Evolutionary conservation across 2,888 invertebrate genomes (phyloP).

Genomic region (Sminthurides aquaticus): DNA sequence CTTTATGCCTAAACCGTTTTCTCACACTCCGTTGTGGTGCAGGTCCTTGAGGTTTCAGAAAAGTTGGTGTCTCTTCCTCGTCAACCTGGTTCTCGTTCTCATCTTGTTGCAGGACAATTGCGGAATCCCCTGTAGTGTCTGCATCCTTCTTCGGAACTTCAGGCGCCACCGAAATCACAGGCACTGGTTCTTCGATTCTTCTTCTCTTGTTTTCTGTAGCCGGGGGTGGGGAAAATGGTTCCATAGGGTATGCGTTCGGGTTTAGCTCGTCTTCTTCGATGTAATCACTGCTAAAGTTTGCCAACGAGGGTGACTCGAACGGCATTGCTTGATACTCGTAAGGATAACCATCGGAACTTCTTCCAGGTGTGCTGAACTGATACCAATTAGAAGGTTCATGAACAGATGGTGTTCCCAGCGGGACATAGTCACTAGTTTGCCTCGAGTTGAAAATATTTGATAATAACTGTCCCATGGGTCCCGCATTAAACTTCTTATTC

Average conservation of each 20-base stretch:
- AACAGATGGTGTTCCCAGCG: slow-evolving; percentile 23
- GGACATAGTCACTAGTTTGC: slow-evolving; percentile 37
- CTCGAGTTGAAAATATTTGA: background rate
- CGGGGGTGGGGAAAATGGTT: slow-evolving; percentile 42
- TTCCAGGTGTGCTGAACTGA: slow-evolving; percentile 30
- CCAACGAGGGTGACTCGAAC: slow-evolving; percentile 37
- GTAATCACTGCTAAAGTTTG: slow-evolving; percentile 29
- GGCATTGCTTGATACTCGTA: slow-evolving; percentile 28
- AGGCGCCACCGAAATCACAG: background rate
- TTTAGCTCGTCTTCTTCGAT: slow-evolving; percentile 26
- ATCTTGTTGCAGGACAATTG: background rate
- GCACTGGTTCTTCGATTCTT: too few species aligned
- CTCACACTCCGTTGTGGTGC: background rate
- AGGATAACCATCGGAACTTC: slow-evolving; percentile 27
- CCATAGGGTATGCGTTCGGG: slow-evolving; percentile 18
- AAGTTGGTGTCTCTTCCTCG: too few species aligned
- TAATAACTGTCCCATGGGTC: background rate
- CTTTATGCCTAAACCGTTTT: slow-evolving; percentile 28
- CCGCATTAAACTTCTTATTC: slow-evolving; percentile 6
- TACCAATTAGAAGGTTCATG: slow-evolving; percentile 13
- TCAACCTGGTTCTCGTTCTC: background rate
- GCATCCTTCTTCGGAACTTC: background rate
- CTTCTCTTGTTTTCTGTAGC: slow-evolving; percentile 22
- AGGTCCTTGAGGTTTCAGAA: slow-evolving; percentile 1
- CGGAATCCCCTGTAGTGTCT: background rate